phyloP scores from a whole-genome alignment of 2,888 invertebrate species.

The Callimorpha dominula region DNA sequence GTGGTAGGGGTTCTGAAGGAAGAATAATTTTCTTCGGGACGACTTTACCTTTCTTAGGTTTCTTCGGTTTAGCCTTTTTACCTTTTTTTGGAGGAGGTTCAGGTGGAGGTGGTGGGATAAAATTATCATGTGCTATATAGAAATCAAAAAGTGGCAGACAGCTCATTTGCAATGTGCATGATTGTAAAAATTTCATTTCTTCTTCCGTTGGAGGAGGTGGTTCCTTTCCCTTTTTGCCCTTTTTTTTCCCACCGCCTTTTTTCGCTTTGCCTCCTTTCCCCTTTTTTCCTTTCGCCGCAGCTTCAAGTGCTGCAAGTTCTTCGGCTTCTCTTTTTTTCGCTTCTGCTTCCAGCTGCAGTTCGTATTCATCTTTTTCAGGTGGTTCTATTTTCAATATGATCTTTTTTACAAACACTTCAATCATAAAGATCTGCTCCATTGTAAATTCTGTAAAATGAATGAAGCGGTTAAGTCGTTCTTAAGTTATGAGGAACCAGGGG shows the following conservation, averaged over 20 bases:
- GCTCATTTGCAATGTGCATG: slow-evolving; percentile 79
- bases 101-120: slow-evolving; percentile 78
- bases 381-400: slow-evolving; percentile 79
- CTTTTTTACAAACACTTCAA: slow-evolving; percentile 80
- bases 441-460: slow-evolving; percentile 25
- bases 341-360: slow-evolving; percentile 74
- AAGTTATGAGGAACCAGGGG: no score
- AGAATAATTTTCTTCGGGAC: slow-evolving; percentile 64
- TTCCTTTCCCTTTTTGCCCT: slow-evolving; percentile 74
- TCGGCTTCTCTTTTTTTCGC: slow-evolving; percentile 71
- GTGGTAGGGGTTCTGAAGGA: slow-evolving; percentile 80
- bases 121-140: slow-evolving; percentile 82
- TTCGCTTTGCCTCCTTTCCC: slow-evolving; percentile 56
- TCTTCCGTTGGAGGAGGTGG: slow-evolving; percentile 80
- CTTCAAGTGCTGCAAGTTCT: slow-evolving; percentile 69
- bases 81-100: slow-evolving; percentile 67
- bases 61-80: slow-evolving; percentile 64
- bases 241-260: slow-evolving; percentile 60
- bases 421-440: slow-evolving; percentile 84
- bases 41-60: slow-evolving; percentile 68
- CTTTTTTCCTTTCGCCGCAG: slow-evolving; percentile 65
- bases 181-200: slow-evolving; percentile 81
- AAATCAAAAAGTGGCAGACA: slow-evolving; percentile 81
- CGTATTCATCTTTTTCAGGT: slow-evolving; percentile 79
- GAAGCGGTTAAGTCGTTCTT: no score